Base-by-base conservation (phyloP, 2,797 vertebrate genomes). In the Sternarchorhynchus goeldii region DNA sequence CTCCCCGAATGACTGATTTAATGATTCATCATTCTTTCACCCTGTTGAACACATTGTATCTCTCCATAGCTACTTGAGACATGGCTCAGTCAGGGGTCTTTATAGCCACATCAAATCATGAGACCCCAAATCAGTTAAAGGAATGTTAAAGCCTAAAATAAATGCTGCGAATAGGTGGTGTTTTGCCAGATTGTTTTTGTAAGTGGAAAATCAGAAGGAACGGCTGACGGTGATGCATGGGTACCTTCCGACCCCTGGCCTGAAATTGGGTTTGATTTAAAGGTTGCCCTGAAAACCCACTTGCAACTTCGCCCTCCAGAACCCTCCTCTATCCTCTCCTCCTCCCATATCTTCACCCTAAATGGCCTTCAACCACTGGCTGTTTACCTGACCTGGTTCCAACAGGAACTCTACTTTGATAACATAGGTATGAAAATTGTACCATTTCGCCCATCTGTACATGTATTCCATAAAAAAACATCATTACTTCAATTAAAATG, bases 341-440 rank as follows among this genome's bases (percentile, higher is more conserved):
- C 73, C 25, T 29, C 41, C 45, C 25, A 72, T 64, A 53, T 34
- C 31, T 64, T 76, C 17, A 75, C 62, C 20, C 2, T 60, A 73
- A 50, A 58, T 68, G 50, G 39, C 76, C 55, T n/a, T 21, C 39
- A 76, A 36, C 76, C 78, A 69, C 73, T 81, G 73, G 60, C 79
- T 74, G 69, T 77, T 84, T 79, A 76, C 74, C 36, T 81, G 79
- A 69, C 76, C 79, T 36, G 60, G n/a, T 78, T 81, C 31, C 32
- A 14, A 56, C 55, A 67, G 17, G 8, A 12, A 20, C 12, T 72
- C 16, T 14, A 50, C 36, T 67, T 67, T 16, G 6, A 18, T 66
- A 79, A 14, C 60, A 25, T 29, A 8, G 65, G n/a, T 58, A 67
- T 25, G 7, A 79, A 17, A 56, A 66, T 18, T 34, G 45, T 50